Conservation (phyloP, 2,797 vertebrate genomes). For the Squalus acanthias region DNA sequence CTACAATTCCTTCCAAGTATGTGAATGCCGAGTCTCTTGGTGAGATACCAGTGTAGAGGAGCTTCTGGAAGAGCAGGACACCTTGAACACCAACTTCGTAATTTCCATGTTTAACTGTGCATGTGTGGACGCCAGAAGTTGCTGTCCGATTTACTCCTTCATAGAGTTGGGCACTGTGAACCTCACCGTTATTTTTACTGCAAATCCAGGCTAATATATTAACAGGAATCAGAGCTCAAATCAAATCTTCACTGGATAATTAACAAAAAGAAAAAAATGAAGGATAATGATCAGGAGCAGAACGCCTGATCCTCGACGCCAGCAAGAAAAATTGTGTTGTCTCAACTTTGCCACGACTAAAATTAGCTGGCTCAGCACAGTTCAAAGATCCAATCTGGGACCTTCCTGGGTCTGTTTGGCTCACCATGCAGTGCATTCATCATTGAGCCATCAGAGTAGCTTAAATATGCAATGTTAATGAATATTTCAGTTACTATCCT, state of each 20-base stretch:
- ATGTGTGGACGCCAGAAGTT: not conserved
- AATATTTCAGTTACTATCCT: not conserved
- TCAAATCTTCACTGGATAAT: not conserved
- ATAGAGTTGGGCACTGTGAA: not conserved
- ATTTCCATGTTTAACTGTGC: not conserved
- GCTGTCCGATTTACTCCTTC: not conserved
- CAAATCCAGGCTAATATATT: not conserved
- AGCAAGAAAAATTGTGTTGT: not conserved
- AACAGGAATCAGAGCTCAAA: not conserved
- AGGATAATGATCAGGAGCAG: not conserved
- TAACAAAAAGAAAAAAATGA: too few relatives aligned
- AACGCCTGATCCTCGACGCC: not conserved
- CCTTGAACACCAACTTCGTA: not conserved
- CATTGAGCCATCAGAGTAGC: not conserved
- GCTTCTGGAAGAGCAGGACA: not conserved
- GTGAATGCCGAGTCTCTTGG: not conserved
- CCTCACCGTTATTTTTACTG: not conserved
- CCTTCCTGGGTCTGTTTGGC: not conserved
- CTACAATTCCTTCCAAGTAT: not conserved
- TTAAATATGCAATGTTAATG: not conserved
- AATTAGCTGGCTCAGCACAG: not conserved
- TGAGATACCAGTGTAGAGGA: not conserved
- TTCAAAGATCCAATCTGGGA: not conserved
- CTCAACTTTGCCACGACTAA: not conserved
- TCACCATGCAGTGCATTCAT: not conserved